Conservation (phyloP, 2,113 vertebrate genomes). For the Ellobius talpinus region DNA sequence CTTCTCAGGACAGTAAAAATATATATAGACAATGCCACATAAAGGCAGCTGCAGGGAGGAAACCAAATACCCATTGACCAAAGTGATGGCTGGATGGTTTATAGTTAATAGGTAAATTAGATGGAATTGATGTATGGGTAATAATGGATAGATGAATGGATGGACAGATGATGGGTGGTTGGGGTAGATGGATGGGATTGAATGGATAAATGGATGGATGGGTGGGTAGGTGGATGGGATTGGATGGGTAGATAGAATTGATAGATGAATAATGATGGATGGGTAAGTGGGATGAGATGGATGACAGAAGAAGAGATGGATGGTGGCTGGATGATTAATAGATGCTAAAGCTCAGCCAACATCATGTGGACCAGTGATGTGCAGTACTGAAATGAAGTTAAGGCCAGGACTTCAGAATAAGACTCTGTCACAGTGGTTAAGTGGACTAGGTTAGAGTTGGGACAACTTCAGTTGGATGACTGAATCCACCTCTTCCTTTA, state of each 20-base stretch:
- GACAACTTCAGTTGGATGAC: neutral
- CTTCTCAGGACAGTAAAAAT: neutral
- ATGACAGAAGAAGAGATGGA: neutral
- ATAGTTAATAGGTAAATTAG: neutral
- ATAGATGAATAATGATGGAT: neutral
- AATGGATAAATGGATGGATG: neutral
- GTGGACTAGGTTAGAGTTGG: no score
- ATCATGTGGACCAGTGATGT: neutral
- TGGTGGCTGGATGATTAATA: neutral
- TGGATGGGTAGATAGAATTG: neutral
- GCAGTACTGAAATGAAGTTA: neutral
- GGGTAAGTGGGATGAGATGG: neutral
- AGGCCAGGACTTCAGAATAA: neutral
- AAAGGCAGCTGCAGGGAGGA: neutral
- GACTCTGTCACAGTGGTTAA: neutral
- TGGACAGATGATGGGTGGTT: neutral
- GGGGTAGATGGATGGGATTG: neutral
- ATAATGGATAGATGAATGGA: no score
- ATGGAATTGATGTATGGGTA: neutral
- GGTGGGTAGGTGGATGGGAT: neutral
- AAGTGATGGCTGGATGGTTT: neutral
- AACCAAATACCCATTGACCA: neutral
- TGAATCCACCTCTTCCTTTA: neutral
- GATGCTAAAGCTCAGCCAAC: neutral
- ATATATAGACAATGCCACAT: rapidly evolving